phyloP scores from a whole-genome alignment of 2,797 vertebrate genomes.

The Ceyx erithaca region DNA sequence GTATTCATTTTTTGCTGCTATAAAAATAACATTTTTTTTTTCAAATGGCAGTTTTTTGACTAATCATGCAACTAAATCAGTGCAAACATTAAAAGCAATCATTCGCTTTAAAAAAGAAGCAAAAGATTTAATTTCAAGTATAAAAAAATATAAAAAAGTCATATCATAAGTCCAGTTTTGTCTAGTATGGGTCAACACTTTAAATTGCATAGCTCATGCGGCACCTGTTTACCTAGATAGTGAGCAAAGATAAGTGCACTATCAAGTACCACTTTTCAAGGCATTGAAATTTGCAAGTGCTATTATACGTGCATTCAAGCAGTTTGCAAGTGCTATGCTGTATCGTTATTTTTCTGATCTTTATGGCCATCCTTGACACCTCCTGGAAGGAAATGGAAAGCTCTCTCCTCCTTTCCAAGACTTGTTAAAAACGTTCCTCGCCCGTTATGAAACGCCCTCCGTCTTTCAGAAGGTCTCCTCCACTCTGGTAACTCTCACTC shows the following conservation, averaged over 20 bases:
- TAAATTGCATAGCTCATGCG: slow-evolving; percentile 98
- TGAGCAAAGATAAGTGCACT: slow-evolving; percentile 79
- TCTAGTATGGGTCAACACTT: slow-evolving; percentile 90
- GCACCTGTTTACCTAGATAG: slow-evolving; percentile 90
- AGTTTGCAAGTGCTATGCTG: slow-evolving; percentile 89
- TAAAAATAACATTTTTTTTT: slow-evolving; percentile 97
- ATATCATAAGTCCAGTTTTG: slow-evolving; percentile 87
- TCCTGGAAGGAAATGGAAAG: slow-evolving; percentile 70
- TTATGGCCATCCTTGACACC: slow-evolving; percentile 64
- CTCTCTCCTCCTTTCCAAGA: slow-evolving; percentile 40
- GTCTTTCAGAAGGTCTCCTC: slow-evolving; percentile 55
- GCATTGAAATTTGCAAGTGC: slow-evolving; percentile 95
- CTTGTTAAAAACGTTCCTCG: slow-evolving; percentile 45
- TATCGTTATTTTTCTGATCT: slow-evolving; percentile 79
- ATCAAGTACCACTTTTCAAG: slow-evolving; percentile 91
- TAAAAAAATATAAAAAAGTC: slow-evolving; percentile 94
- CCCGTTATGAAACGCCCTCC: slow-evolving; percentile 11
- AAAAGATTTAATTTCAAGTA: slow-evolving; percentile 99
- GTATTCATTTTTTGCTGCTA: slow-evolving; percentile 94
- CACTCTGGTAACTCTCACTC: not conserved
- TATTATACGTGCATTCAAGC: slow-evolving; percentile 90
- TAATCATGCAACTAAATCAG: slow-evolving; percentile 98
- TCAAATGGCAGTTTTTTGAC: slow-evolving; percentile 94
- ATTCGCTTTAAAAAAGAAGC: slow-evolving; percentile 98
- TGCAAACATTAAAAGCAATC: slow-evolving; percentile 99